Evolutionary conservation across 2,113 vertebrate genomes (phyloP), one percentile per base, ranked within the genome.

Genomic region (Gasterosteus nipponicus): DNA sequence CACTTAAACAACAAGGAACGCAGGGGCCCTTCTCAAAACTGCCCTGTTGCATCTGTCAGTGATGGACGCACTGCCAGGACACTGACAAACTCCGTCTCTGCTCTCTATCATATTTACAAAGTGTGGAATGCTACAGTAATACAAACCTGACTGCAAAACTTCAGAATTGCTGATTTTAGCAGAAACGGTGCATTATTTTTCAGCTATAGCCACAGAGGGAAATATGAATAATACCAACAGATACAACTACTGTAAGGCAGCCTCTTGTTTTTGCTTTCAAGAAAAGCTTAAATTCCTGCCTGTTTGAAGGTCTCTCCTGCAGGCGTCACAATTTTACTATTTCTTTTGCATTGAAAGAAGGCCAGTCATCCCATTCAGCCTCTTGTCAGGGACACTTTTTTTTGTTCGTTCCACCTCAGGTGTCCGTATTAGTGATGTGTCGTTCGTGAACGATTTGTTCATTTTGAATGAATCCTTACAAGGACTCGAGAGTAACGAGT

Each of bases 11-110:
- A 65, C 3, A 75, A 66, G 35, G 57, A 38, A 14, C 9, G 51
- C 35, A 18, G 54, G 61, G 47, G 35, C 67, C 26, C 35, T 29
- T 58, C 69, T 73, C 19, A 42, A 58, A 57, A 42, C n/a, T 67
- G 62, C 70, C 51, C 35, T 58, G 16, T 31, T 47, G 18, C 59
- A 46, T 56, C 18, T 39, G 19, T 75, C 51, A 73, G 75, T 66
- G 39, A 29, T 22, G 16, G 35, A 64, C 51, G n/a, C 41, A 5
- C 3, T 61, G 66, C 18, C 11, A 1, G 2, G 47, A 22, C 61
- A 53, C 38, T 44, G 5, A 22, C 6, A 35, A 63, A 66, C 33
- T 38, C 14, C 35, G 42, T 69, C 26, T 8, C 35, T 41, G 22
- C 31, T 10, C 14, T 44, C 22, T 77, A 29, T 22, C 19, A 38